Evolutionary conservation across 2,113 vertebrate species (phyloP).

Genomic region (Indicator maculatus): DNA sequence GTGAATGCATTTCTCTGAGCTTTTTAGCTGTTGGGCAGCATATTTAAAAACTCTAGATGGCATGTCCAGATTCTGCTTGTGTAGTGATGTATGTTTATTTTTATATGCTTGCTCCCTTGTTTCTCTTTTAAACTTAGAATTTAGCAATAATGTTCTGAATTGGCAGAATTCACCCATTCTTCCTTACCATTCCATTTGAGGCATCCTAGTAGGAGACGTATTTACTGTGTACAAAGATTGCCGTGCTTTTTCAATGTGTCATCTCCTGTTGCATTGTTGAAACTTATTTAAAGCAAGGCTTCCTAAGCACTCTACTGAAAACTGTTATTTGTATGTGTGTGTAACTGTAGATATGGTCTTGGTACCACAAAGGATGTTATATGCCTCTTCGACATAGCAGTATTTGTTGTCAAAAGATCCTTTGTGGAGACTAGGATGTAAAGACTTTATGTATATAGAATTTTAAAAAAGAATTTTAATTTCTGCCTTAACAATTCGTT

Average conservation of each 20-base stretch:
- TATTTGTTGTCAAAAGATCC: not conserved
- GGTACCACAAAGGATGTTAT: not conserved
- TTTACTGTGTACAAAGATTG: not conserved
- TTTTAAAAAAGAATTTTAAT: not conserved
- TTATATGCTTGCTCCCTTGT: not conserved
- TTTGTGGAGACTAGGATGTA: not conserved
- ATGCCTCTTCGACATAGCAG: not conserved
- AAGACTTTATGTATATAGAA: not conserved
- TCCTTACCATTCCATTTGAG: not conserved
- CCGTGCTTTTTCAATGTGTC: not conserved
- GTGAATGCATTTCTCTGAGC: not conserved
- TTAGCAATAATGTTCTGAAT: not conserved
- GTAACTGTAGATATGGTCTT: not conserved
- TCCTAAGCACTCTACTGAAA: not conserved
- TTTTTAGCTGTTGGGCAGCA: not conserved
- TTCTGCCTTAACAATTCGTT: not conserved
- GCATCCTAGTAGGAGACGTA: not conserved
- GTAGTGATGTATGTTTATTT: not conserved
- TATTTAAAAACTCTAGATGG: not conserved
- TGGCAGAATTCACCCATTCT: not conserved
- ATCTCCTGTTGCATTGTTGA: not conserved
- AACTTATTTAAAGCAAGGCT: not conserved
- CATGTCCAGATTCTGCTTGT: not conserved
- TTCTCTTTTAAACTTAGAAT: not conserved
- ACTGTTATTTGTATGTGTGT: not conserved